phyloP scores from a whole-genome alignment of 2,113 vertebrate genomes.

The Microcebus griseorufus region DNA sequence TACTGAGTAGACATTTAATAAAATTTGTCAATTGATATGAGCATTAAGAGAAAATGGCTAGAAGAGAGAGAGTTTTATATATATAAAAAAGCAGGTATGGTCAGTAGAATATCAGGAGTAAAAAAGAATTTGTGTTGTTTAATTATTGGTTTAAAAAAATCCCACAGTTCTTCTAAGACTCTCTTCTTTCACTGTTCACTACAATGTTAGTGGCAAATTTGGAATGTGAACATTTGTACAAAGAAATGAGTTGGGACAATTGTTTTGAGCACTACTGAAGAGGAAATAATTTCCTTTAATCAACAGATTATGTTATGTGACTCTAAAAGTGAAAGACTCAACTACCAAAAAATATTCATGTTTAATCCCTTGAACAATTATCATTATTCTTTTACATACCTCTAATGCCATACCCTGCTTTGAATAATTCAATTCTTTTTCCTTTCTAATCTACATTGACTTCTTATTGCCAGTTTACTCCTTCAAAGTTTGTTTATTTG shows the following conservation, averaged over 20 bases:
- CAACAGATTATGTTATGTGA: background rate
- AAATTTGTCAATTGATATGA: background rate
- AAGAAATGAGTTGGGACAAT: background rate
- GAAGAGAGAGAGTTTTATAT: background rate
- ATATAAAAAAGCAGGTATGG: background rate
- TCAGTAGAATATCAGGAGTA: background rate
- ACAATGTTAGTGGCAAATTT: constrained; percentile 31
- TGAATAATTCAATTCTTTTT: background rate
- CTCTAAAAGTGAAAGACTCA: constrained; percentile 38
- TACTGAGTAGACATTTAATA: background rate
- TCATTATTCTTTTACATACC: background rate
- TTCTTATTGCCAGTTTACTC: background rate
- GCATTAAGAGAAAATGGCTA: background rate
- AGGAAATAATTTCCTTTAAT: constrained; percentile 30
- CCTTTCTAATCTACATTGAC: background rate
- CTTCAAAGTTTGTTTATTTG: background rate
- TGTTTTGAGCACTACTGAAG: background rate
- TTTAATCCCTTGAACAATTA: background rate
- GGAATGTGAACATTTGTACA: constrained; percentile 22
- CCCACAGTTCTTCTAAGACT: background rate
- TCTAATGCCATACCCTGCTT: background rate
- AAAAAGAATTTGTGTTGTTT: background rate
- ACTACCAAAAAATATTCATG: background rate
- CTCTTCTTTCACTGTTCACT: background rate
- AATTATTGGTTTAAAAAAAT: background rate